phyloP scores from a whole-genome alignment of 2,113 vertebrate species.

The Junco hyemalis region DNA sequence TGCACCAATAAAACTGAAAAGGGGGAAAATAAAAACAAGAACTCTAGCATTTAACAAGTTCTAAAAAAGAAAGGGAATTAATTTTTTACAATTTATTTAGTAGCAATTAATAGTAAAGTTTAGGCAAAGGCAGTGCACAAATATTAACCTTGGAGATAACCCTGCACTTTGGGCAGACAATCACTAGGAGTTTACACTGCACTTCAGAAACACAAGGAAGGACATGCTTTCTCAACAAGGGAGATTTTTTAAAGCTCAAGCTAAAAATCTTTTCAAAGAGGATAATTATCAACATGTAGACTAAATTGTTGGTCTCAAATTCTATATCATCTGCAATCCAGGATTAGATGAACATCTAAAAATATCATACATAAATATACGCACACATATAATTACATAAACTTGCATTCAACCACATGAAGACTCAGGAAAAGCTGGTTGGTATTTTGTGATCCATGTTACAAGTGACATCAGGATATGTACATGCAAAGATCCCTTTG shows the following conservation, averaged over 20 bases:
- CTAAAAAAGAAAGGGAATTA: not conserved
- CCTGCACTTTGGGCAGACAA: not conserved
- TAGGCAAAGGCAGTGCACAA: not conserved
- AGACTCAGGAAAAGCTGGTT: not conserved
- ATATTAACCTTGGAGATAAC: not conserved
- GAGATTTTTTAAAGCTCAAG: not conserved
- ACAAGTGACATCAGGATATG: not conserved
- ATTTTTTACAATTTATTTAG: not conserved
- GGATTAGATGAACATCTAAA: not conserved
- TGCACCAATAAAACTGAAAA: not conserved
- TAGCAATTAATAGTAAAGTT: not conserved
- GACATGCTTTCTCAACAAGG: not conserved
- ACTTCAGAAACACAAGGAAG: not conserved
- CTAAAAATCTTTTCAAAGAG: not conserved
- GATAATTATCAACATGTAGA: not conserved
- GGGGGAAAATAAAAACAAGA: not conserved
- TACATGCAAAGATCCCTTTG: not conserved
- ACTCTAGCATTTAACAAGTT: not conserved
- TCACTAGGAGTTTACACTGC: not conserved
- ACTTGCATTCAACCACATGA: not conserved
- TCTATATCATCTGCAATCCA: not conserved
- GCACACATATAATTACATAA: not conserved
- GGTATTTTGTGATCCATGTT: not conserved
- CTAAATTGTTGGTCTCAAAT: not conserved
- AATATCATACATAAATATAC: not conserved